phyloP scores from a whole-genome alignment of 2,797 vertebrate species.

The Micrastur ruficollis region DNA sequence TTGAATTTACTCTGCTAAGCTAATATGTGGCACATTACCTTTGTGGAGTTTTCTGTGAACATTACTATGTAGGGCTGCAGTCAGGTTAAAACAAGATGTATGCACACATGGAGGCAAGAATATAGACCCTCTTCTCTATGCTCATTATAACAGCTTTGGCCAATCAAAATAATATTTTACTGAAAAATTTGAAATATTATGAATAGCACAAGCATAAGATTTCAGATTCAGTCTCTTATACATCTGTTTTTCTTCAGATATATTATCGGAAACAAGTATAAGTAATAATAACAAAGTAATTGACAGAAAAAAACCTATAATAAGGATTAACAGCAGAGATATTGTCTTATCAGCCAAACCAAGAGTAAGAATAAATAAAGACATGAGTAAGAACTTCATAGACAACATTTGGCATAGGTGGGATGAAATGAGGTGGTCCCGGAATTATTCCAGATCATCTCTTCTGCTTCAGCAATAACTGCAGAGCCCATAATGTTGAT shows the following conservation, averaged over 20 bases:
- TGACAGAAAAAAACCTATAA: not conserved
- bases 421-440: not conserved
- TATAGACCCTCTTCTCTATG: not conserved
- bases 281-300: not conserved
- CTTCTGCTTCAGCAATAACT: not conserved
- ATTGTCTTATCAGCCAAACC: not conserved
- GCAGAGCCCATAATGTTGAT: not conserved
- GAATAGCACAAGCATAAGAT: not conserved
- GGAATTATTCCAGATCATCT: not conserved
- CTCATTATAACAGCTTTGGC: not conserved
- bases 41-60: not conserved
- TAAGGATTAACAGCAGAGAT: not conserved
- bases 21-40: not conserved
- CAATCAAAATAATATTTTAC: not conserved
- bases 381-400: not conserved
- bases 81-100: not conserved
- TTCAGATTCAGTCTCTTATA: not conserved
- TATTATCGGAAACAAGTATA: not conserved
- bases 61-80: not conserved
- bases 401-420: not conserved
- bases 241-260: not conserved
- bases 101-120: not conserved
- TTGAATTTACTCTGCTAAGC: not conserved
- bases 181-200: not conserved
- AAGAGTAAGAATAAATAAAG: not conserved